Conservation (phyloP, 2,797 vertebrate genomes). For the Austrolebias charrua region DNA sequence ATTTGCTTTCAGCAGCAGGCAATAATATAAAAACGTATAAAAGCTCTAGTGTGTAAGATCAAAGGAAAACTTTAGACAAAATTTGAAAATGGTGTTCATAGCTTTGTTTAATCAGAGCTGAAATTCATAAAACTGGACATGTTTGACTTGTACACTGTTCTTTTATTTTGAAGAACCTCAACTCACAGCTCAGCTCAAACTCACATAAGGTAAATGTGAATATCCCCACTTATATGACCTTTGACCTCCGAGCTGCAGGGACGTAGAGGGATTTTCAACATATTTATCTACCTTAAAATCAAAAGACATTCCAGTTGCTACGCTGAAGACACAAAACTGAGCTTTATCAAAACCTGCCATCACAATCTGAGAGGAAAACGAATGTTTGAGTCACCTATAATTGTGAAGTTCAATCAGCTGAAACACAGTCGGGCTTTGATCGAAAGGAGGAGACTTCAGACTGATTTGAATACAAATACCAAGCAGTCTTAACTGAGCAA, state of each 20-base stretch:
- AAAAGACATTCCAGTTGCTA: too few relatives aligned
- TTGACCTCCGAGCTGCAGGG: conserved; percentile 43
- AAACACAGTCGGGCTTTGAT: conserved; percentile 36
- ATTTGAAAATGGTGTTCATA: too few relatives aligned
- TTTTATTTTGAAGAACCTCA: neutral
- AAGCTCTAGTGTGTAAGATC: too few relatives aligned
- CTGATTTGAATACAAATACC: conserved; percentile 71
- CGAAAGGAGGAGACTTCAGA: conserved; percentile 32
- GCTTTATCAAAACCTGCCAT: conserved; percentile 2
- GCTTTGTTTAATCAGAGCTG: too few relatives aligned
- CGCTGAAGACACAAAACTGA: too few relatives aligned
- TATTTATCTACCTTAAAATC: neutral
- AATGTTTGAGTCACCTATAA: neutral
- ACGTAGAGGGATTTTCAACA: neutral
- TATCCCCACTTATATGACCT: neutral
- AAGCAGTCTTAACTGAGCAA: conserved; percentile 65
- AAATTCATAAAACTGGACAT: too few relatives aligned
- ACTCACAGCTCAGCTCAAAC: conserved; percentile 49
- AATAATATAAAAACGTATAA: too few relatives aligned
- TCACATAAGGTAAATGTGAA: neutral
- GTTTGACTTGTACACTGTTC: too few relatives aligned
- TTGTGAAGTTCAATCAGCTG: conserved; percentile 26
- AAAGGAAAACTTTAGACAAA: too few relatives aligned
- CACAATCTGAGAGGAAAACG: conserved; percentile 28
- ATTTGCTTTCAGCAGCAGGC: too few relatives aligned